Base-by-base conservation (phyloP, 1,140 invertebrate genomes). In the Procambarus clarkii region DNA sequence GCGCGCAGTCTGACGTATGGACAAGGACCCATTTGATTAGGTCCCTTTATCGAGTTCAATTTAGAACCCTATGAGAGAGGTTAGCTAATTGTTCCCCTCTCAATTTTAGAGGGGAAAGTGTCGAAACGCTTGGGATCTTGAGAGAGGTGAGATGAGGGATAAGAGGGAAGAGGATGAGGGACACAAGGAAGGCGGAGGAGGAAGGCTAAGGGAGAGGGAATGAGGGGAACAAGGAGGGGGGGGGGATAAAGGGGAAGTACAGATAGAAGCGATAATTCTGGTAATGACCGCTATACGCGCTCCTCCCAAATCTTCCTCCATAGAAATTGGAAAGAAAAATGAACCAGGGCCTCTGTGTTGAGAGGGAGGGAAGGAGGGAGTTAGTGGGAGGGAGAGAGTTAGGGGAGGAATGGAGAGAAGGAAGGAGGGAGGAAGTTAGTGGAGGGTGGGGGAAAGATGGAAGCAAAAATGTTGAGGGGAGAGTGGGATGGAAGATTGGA, bases 241-340 rank as follows among this genome's bases (percentile, higher is more conserved):
- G 60, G 21, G 60, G 15, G 60, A 18, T 9, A 18, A 64, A 18
- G 21, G 18, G 60, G 18, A 18, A 64, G 60, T 3, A 64, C 60
- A 64, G 60, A 64, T 64, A 18, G 60, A 18, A 18, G 21, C 60
- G 15, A 64, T 64, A 21, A 64, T 9, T 9, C 5, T 18, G 3
- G 60, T 64, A 64, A 64, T 64, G 60, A 64, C 60, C 60, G 21
- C 9, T 18, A 64, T 11, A 5, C 50, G 18, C n/a, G 69, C n/a
- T 74, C n/a, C 69, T 74, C 4, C 69, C n/a, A 74, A 74, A 74
- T 74, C 69, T 74, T 74, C n/a, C n/a, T 74, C 69, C 69, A 74
- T 74, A 74, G 69, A 74, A 74, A 74, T 74, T n/a, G 18, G n/a
- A 34, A 74, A 74, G 69, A 74, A 74, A 74, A 74, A 74, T 74